Evolutionary conservation across 2,797 vertebrate species (phyloP).

Genomic region (Sternotherus odoratus): DNA sequence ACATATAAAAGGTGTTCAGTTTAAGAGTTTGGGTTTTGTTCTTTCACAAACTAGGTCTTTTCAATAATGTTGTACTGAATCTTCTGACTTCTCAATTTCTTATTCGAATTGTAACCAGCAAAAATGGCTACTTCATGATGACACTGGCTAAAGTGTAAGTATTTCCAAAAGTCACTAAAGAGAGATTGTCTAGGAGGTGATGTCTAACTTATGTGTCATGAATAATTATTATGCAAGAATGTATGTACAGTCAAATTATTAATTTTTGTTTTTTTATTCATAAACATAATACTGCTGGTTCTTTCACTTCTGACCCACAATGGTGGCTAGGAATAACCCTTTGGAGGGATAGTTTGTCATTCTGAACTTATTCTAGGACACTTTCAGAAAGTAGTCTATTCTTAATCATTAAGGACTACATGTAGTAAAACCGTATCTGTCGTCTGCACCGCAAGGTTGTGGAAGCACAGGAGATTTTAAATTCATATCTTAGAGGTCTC

Average conservation of each 20-base stretch:
- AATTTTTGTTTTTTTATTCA: not conserved
- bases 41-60: not conserved
- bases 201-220: not conserved
- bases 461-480: not conserved
- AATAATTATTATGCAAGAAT: constrained; percentile 1
- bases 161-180: not conserved
- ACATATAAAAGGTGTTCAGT: not conserved
- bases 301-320: not conserved
- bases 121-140: not conserved
- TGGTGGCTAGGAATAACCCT: not conserved
- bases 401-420: not conserved
- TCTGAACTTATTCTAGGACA: not conserved
- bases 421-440: not conserved
- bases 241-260: not conserved
- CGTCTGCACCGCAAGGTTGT: not conserved
- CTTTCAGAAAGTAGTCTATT: not conserved
- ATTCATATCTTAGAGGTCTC: not conserved
- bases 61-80: not conserved
- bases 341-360: not conserved
- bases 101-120: not conserved
- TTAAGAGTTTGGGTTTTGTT: not conserved
- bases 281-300: not conserved
- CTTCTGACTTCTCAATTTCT: not conserved
- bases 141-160: not conserved
- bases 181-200: not conserved